Conservation (phyloP, 2,113 vertebrate genomes). For the Laticauda colubrina region DNA sequence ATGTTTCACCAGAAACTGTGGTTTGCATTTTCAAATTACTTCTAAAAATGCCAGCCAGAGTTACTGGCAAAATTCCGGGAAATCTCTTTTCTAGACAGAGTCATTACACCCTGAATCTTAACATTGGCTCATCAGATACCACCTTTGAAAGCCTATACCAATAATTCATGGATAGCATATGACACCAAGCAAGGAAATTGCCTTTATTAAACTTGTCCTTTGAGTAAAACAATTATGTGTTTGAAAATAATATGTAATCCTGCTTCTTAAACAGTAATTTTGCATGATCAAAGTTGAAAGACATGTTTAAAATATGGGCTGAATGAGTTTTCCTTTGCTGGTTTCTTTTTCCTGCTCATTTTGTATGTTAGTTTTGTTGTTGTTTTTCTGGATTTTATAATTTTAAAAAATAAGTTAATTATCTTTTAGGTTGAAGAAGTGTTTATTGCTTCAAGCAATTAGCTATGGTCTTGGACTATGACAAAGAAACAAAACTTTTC, state of each 20-base stretch:
- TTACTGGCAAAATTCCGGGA: background rate
- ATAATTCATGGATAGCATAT: background rate
- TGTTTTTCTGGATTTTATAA: background rate
- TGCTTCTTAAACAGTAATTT: background rate
- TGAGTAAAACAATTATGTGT: background rate
- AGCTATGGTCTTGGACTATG: background rate
- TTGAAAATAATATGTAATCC: background rate
- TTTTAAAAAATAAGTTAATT: background rate
- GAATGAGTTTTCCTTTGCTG: background rate
- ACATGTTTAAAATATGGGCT: background rate
- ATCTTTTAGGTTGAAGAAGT: background rate
- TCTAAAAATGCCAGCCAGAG: background rate
- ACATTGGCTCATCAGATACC: background rate
- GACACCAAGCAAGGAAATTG: background rate
- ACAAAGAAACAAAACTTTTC: background rate
- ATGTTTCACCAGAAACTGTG: background rate
- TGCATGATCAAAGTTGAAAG: background rate
- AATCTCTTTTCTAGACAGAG: background rate
- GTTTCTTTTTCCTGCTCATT: background rate
- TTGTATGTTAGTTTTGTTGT: background rate
- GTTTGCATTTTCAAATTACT: background rate
- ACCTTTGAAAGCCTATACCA: background rate
- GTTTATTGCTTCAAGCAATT: background rate
- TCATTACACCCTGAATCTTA: background rate
- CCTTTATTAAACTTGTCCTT: slow-evolving; percentile 1